Percentiles rank a stretch among this genome's conserved stretches.
phyloP scores from a whole-genome alignment of 1,140 invertebrate genomes.

The Plectus sambesii region DNA sequence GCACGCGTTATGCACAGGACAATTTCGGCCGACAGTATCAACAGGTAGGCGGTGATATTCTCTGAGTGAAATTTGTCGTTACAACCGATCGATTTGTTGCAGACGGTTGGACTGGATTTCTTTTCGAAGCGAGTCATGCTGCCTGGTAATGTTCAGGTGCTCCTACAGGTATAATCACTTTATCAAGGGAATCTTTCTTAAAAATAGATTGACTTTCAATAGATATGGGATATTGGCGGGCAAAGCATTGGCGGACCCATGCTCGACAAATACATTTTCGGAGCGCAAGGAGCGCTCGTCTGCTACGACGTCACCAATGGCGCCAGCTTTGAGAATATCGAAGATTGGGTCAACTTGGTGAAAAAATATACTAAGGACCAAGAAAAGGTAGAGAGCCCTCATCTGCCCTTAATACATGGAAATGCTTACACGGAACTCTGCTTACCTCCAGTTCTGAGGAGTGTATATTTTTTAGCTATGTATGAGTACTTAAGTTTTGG shows the following conservation, averaged over 20 bases:
- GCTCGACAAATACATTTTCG: constrained; percentile 64
- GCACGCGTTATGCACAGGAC: constrained; percentile 59
- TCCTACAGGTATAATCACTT: constrained; percentile 45
- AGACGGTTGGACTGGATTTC: constrained; percentile 69
- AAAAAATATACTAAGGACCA: constrained; percentile 53
- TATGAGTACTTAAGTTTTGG: too few relatives aligned
- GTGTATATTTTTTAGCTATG: too few relatives aligned
- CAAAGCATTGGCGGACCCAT: constrained; percentile 61
- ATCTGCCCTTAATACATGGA: too few relatives aligned
- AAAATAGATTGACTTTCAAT: constrained; percentile 22
- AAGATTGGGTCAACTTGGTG: constrained; percentile 61
- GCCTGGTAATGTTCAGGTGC: constrained; percentile 50
- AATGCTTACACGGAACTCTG: too few relatives aligned
- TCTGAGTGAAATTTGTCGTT: constrained; percentile 10
- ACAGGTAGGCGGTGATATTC: constrained; percentile 47
- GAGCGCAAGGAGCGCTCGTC: constrained; percentile 54
- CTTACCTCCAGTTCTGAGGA: too few relatives aligned
- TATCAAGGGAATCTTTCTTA: too few relatives aligned
- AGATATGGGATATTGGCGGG: constrained; percentile 70
- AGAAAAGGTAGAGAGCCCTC: too few relatives aligned
- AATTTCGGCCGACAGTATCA: constrained; percentile 62
- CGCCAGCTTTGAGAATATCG: constrained; percentile 64
- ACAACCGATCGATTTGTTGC: constrained; percentile 18
- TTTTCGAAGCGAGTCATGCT: constrained; percentile 60
- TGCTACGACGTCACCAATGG: constrained; percentile 75